Percentiles rank a stretch among this genome's conserved stretches.
phyloP scores from a whole-genome alignment of 30 jellyfish, hydroid and myxozoan genomes.

The Clytia hemisphaerica region DNA sequence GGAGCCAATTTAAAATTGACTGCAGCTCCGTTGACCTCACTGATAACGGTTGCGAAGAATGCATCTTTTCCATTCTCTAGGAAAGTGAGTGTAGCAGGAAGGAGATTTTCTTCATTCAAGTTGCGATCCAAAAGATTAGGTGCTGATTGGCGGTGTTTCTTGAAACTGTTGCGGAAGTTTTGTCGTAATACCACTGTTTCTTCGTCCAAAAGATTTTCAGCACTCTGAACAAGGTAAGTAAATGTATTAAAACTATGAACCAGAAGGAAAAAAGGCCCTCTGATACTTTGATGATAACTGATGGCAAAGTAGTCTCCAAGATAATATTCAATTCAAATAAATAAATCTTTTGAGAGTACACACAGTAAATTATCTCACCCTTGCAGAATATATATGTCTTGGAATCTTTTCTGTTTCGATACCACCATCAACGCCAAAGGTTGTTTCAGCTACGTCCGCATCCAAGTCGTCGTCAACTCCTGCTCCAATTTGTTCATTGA shows the following conservation, averaged over 20 bases:
- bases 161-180: conserved; percentile 15
- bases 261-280: too few species aligned
- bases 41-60: conserved; percentile 88
- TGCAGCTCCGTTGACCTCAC: conserved; percentile 96
- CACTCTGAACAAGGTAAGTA: conserved; percentile 12
- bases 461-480: conserved; percentile 85
- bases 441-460: conserved; percentile 58
- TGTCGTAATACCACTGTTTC: neutral
- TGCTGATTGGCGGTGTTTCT: conserved; percentile 40
- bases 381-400: conserved; percentile 35
- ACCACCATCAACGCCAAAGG: conserved; percentile 88
- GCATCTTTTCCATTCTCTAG: conserved; percentile 93
- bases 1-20: conserved; percentile 98
- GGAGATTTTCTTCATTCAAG: conserved; percentile 41
- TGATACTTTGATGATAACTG: too few species aligned
- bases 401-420: conserved; percentile 63
- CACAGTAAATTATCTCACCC: conserved; percentile 35
- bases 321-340: too few species aligned
- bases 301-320: too few species aligned
- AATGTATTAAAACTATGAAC: neutral
- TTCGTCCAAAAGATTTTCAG: conserved; percentile 15
- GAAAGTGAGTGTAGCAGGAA: conserved; percentile 87
- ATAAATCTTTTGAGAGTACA: too few species aligned
- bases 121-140: conserved; percentile 38
- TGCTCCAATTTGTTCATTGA: conserved; percentile 69